These are phyloP conservation scores for Apamea sordens DNA, from an alignment of 2,888 invertebrate genomes.

Conservation along the genomic window DNA sequence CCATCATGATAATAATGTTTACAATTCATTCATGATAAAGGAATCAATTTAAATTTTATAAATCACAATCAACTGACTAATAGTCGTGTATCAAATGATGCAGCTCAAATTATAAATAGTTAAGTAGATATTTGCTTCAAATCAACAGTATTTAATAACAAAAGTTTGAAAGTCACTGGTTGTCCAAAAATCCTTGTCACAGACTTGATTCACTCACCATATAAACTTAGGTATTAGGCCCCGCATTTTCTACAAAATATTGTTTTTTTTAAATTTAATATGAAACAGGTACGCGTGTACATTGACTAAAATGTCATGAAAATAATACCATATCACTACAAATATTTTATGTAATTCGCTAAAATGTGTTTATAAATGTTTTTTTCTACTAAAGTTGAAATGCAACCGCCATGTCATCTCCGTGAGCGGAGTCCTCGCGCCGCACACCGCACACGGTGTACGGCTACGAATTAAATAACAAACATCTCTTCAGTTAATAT, in stretches of 20 bases:
- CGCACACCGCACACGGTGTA: conserved; percentile 48
- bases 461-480: conserved; percentile 68
- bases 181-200: conserved; percentile 62
- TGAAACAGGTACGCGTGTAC: conserved; percentile 85
- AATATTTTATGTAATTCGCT: conserved; percentile 69
- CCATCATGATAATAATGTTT: too few relatives aligned
- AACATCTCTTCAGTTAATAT: conserved; percentile 63
- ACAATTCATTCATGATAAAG: too few relatives aligned
- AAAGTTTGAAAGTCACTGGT: conserved; percentile 69
- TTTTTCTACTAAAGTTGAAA: conserved; percentile 74
- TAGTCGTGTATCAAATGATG: conserved; percentile 25
- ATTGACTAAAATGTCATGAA: conserved; percentile 83
- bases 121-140: conserved; percentile 64
- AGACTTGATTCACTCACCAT: conserved; percentile 65
- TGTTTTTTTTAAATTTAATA: conserved; percentile 71
- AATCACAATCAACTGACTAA: conserved; percentile 39
- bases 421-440: conserved; percentile 41
- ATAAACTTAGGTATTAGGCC: conserved; percentile 77
- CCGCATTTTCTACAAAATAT: conserved; percentile 76
- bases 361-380: conserved; percentile 66
- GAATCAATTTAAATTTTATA: conserved; percentile 17
- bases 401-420: conserved; percentile 64
- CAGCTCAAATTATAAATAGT: conserved; percentile 47
- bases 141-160: conserved; percentile 54
- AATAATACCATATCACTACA: conserved; percentile 75